Percentiles rank a stretch among this genome's conserved stretches.
Evolutionary conservation across 2,113 vertebrate genomes (phyloP).

Genomic region (Zosterops japonicus): DNA sequence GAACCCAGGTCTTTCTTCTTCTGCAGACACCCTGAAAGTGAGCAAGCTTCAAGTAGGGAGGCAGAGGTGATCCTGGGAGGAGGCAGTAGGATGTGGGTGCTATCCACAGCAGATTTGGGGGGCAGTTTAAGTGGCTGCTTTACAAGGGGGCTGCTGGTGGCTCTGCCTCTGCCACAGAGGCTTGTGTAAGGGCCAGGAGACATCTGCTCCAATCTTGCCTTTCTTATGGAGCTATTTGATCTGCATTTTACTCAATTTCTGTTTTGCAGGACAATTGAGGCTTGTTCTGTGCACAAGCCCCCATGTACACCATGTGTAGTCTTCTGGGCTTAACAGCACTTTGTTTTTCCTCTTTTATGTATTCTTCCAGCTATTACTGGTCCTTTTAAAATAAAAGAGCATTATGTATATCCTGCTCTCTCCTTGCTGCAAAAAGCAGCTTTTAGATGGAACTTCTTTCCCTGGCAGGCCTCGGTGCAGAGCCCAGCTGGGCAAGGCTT

Average conservation of each 20-base stretch:
- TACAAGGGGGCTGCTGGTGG: background rate
- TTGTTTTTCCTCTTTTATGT: background rate
- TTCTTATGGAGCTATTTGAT: background rate
- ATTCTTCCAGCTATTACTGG: background rate
- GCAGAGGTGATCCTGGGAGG: background rate
- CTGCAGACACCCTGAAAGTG: background rate
- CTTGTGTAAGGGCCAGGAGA: background rate
- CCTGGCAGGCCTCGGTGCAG: accelerated
- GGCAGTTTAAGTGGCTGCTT: background rate
- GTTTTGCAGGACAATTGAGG: background rate
- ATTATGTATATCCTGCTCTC: background rate
- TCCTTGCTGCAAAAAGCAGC: background rate
- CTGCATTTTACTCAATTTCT: background rate
- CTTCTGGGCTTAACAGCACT: background rate
- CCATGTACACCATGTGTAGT: background rate
- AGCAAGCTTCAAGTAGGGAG: background rate
- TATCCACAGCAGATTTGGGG: background rate
- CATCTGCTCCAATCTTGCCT: background rate
- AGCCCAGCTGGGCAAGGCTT: accelerated
- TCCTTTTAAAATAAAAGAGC: background rate
- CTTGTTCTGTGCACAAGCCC: background rate
- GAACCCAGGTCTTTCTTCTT: background rate
- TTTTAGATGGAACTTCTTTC: background rate
- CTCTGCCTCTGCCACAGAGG: background rate
- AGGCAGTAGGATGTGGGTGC: too few relatives aligned